These are phyloP conservation scores for Sceloporus undulatus DNA, from an alignment of 2,113 vertebrate genomes.

Conservation along the genomic window DNA sequence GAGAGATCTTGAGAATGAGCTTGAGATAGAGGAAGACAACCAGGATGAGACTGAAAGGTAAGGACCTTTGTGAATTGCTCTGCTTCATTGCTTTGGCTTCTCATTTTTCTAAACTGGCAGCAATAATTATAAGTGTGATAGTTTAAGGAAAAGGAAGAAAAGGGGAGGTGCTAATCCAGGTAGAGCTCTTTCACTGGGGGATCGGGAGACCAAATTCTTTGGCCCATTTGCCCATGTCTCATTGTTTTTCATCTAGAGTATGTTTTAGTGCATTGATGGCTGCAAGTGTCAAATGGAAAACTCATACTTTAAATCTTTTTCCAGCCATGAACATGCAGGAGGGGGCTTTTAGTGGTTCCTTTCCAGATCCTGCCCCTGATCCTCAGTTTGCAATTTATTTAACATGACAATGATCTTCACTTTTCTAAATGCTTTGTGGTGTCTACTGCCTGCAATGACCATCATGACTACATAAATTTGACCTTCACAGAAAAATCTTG, in stretches of 20 bases:
- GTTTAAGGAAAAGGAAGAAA: not conserved
- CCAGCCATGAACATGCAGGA: not conserved
- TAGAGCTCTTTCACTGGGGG: not conserved
- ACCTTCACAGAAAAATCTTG: constrained; percentile 26
- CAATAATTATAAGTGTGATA: not conserved
- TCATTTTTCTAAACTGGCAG: not conserved
- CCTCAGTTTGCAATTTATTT: no score
- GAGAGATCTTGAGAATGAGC: constrained; percentile 39
- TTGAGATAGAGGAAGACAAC: constrained; percentile 46
- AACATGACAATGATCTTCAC: not conserved
- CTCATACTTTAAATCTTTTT: no score
- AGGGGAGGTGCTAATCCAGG: not conserved
- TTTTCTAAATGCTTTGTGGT: not conserved
- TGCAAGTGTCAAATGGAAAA: not conserved
- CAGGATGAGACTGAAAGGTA: constrained; percentile 42
- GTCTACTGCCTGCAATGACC: not conserved
- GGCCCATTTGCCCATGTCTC: not conserved
- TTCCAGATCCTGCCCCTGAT: not conserved
- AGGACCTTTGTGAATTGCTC: constrained; percentile 16
- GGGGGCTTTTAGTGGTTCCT: no score
- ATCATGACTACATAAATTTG: not conserved
- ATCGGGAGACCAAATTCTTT: not conserved
- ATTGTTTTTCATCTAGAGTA: not conserved
- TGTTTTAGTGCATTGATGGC: not conserved
- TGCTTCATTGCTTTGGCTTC: not conserved